Evolutionary conservation across 35 echinoderm and acorn worm genomes (phyloP).

Genomic region (Diadema setosum): DNA sequence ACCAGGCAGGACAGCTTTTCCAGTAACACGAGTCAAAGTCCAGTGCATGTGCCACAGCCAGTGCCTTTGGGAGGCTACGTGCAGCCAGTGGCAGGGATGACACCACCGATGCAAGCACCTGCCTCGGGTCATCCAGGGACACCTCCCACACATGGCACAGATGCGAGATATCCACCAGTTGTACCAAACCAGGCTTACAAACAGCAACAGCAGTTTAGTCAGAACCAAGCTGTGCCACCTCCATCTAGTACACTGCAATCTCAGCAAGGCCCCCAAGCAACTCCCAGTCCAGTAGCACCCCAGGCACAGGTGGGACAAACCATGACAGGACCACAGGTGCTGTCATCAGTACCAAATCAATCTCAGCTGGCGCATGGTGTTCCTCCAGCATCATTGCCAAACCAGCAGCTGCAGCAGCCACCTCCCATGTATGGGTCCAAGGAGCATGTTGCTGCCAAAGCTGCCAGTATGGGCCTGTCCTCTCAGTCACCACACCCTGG

Average conservation of each 20-base stretch:
- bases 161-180: background rate
- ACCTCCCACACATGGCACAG: background rate
- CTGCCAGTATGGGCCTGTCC: background rate
- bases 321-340: background rate
- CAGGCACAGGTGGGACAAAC: background rate
- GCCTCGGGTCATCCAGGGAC: background rate
- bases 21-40: background rate
- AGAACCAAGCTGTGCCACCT: background rate
- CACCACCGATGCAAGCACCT: background rate
- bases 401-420: background rate
- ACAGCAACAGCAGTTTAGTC: background rate
- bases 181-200: background rate
- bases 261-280: background rate
- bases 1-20: conserved; percentile 11
- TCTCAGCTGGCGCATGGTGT: background rate
- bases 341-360: background rate
- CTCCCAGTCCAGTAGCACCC: background rate
- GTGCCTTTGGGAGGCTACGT: background rate
- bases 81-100: background rate
- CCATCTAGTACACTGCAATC: background rate
- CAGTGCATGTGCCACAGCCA: background rate
- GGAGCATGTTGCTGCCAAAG: background rate
- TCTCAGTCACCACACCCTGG: background rate
- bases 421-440: background rate
- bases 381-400: background rate